Evolutionary conservation across 2,888 invertebrate species (phyloP).

Genomic region (Galeruca laticollis): DNA sequence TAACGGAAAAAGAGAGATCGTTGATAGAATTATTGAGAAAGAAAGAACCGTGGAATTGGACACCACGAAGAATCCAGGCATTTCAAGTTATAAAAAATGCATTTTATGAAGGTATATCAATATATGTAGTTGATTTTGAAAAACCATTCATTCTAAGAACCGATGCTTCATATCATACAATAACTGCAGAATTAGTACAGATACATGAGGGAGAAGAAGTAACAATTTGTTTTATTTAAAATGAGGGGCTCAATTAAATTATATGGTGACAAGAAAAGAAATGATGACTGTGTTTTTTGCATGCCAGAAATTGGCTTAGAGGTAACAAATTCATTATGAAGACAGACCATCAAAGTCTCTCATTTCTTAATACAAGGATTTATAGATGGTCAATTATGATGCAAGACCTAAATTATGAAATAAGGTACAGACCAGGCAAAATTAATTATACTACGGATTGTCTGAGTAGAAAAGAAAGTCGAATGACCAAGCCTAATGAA

Average conservation of each 20-base stretch:
- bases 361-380: slow-evolving; percentile 27
- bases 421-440: too few species aligned
- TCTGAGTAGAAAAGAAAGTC: slow-evolving; percentile 20
- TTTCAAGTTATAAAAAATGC: slow-evolving; percentile 20
- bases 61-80: slow-evolving; percentile 1
- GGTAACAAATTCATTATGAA: too few species aligned
- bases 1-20: slow-evolving; percentile 9
- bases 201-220: slow-evolving; percentile 12
- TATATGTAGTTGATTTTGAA: slow-evolving; percentile 15
- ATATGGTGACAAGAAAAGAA: slow-evolving; percentile 20
- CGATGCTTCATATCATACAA: slow-evolving; percentile 16
- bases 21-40: slow-evolving; percentile 26
- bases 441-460: slow-evolving; percentile 23
- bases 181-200: slow-evolving; percentile 27
- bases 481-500: background rate
- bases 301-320: slow-evolving; percentile 23
- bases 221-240: slow-evolving; percentile 19
- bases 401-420: too few species aligned
- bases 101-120: slow-evolving; percentile 13
- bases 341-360: slow-evolving; percentile 23
- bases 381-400: slow-evolving; percentile 17
- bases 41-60: slow-evolving; percentile 26
- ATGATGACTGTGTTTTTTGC: slow-evolving; percentile 23
- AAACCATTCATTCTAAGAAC: slow-evolving; percentile 21
- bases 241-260: slow-evolving; percentile 14